phyloP scores from a whole-genome alignment of 1,140 invertebrate species.

The Lutraria rhynchaena region DNA sequence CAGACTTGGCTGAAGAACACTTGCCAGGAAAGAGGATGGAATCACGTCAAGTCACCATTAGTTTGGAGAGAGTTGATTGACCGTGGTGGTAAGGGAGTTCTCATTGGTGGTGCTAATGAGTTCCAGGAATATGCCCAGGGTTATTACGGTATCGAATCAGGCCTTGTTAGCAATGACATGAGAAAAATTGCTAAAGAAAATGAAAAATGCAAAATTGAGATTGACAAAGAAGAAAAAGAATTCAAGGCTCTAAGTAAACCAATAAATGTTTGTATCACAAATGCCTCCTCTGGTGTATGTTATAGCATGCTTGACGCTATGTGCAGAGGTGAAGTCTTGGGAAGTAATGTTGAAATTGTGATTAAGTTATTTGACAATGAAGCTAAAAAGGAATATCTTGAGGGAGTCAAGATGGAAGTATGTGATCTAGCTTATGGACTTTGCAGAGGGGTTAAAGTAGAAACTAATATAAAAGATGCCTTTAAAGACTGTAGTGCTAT shows the following conservation, averaged over 20 bases:
- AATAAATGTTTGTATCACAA: constrained; percentile 79
- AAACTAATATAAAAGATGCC: constrained; percentile 72
- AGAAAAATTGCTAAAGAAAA: constrained; percentile 77
- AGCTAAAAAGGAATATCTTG: constrained; percentile 64
- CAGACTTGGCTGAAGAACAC: constrained; percentile 78
- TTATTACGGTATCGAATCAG: constrained; percentile 80
- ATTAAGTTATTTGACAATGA: constrained; percentile 71
- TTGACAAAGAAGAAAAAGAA: constrained; percentile 73
- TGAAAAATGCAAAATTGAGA: constrained; percentile 71
- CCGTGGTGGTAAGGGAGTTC: constrained; percentile 81
- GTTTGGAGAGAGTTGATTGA: constrained; percentile 82
- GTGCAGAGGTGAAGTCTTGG: constrained; percentile 77
- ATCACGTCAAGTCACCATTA: constrained; percentile 79
- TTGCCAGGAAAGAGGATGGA: constrained; percentile 78
- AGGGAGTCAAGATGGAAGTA: constrained; percentile 77
- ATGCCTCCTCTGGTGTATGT: constrained; percentile 70
- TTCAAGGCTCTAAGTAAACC: constrained; percentile 72
- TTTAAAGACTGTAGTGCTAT: constrained; percentile 76
- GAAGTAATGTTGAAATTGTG: constrained; percentile 71
- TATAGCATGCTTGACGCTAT: constrained; percentile 74
- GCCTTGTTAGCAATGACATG: constrained; percentile 79
- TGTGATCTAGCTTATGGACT: constrained; percentile 75
- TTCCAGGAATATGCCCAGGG: constrained; percentile 82
- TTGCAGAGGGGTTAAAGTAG: constrained; percentile 71
- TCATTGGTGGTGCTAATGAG: constrained; percentile 82